Base-by-base conservation (phyloP, 2,113 vertebrate genomes). In the Caranx melampygus region DNA sequence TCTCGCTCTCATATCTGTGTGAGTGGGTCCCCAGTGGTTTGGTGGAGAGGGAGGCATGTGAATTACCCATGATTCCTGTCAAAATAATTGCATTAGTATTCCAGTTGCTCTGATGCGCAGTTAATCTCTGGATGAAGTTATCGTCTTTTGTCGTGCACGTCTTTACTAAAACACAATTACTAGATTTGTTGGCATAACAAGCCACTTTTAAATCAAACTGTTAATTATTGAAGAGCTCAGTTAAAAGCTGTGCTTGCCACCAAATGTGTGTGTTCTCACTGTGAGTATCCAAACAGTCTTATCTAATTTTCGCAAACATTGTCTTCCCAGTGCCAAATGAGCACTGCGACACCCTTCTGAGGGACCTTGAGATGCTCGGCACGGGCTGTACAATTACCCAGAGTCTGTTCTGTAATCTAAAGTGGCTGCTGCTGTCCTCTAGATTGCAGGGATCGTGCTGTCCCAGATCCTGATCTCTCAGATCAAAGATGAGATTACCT, bases 381-480 rank as follows among this genome's bases (percentile, higher is more conserved):
- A 65, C 61, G 71, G 69, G 14, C 49, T 52, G 73, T 69, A 62
- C 60, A 61, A 66, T 79, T 64, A 34, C 69, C 12, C 8, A 26
- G 63, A 61, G 59, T 74, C 57, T 75, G 72, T 58, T 78, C 57
- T 78, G 75, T 60, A 47, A 78, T 87, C 55, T 89, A 62, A 88
- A 83, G 63, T 61, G 57, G 71, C 70, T 88, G 75, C 78, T 86
- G 63, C 79, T 88, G 84, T 93, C 82, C 82, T 89, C 79, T 82
- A 95, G 95, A 94, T 95, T 87, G 94, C 91, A 80, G 95, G 94
- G 74, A 93, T 95, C 20, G 88, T 95, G 77, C 91, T 96, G 79
- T 95, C 95, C 85, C 95, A 94, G 87, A 93, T 95, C 78, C 93
- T 96, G 73, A 93, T 95, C 86, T 93, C 94, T 75, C 94, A 95